Evolutionary conservation across 2,888 invertebrate genomes (phyloP).

Genomic region (Bembecia ichneumoniformis): DNA sequence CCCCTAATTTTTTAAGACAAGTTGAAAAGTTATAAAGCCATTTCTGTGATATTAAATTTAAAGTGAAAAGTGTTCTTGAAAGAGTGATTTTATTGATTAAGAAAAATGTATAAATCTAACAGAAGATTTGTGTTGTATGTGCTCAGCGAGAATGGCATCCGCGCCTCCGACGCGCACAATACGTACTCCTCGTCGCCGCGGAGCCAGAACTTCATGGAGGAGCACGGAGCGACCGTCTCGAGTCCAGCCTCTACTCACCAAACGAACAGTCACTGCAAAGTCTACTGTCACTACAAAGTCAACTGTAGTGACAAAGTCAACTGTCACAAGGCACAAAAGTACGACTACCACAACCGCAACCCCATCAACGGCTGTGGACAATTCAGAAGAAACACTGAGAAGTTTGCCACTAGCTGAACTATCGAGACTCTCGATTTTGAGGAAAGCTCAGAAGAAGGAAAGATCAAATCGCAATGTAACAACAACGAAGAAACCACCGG

Average conservation of each 20-base stretch:
- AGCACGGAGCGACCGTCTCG: background rate
- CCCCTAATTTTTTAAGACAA: too few relatives aligned
- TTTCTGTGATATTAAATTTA: too few relatives aligned
- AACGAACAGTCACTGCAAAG: background rate
- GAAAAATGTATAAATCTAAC: slow-evolving; percentile 24
- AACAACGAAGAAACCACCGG: slow-evolving; percentile 48
- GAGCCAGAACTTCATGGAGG: background rate
- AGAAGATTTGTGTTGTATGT: slow-evolving; percentile 52
- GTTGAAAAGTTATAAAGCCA: too few relatives aligned
- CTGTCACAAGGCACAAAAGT: background rate
- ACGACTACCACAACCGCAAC: background rate
- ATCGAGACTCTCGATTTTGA: slow-evolving; percentile 50
- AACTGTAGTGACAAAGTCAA: slow-evolving; percentile 1
- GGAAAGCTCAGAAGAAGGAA: slow-evolving; percentile 45
- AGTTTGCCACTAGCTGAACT: slow-evolving; percentile 46
- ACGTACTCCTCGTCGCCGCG: background rate
- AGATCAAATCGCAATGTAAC: slow-evolving; percentile 19
- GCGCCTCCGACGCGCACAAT: background rate
- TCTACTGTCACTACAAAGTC: background rate
- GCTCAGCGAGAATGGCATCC: slow-evolving; percentile 30
- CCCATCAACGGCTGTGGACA: slow-evolving; percentile 1
- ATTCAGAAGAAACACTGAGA: background rate
- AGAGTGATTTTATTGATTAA: too few relatives aligned
- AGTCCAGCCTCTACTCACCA: background rate
- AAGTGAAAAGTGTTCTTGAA: too few relatives aligned